Evolutionary conservation across 2,113 vertebrate species (phyloP), one percentile per base, ranked within the genome.

Genomic region (Neogale vison): DNA sequence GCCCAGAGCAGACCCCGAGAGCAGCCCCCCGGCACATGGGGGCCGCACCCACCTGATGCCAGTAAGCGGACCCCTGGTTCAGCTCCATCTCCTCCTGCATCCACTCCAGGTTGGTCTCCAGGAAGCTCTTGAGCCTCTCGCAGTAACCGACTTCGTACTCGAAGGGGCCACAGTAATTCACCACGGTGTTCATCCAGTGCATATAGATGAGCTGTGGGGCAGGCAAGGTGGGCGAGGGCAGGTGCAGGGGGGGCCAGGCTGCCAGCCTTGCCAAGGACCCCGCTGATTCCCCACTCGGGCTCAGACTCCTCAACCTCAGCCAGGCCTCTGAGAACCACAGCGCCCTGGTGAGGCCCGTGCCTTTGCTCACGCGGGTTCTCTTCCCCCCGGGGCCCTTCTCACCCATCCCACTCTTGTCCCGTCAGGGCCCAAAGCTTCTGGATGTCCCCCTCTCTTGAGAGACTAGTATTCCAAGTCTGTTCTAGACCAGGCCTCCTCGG

Each of bases 161-260:
- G 69, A 99, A 99, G 85, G 99, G 99, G 23, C 99, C 99, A 1
- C 99, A 99, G 98, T 99, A 99, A 45, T 98, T 98, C 98, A 99
- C 98, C 92, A 99, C 97, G 0, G 99, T 99, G 98, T 99, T 99
- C 99, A 99, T 99, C 99, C 99, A 99, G 97, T 99, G 99, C 98
- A 99, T 99, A 95, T 99, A 99, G 97, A 99, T 99, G 92, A 99
- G 99, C 99, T 99, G 97, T 0, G 61, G 79, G 90, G 17, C 0
- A 2, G 9, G 2, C 1, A 6, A 8, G 23, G 45, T 2, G 57
- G 47, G 57, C 7, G 17, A n/a, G 2, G n/a, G 39, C 3, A 0
- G 1, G 0, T 10, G 0, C 63, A 18, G 4, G 5, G 11, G 11
- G 3, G 0, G 24, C 29, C 7, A 3, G 4, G 12, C 45, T 29